phyloP scores from a whole-genome alignment of 1,140 invertebrate species.

The Heliconius congener region DNA sequence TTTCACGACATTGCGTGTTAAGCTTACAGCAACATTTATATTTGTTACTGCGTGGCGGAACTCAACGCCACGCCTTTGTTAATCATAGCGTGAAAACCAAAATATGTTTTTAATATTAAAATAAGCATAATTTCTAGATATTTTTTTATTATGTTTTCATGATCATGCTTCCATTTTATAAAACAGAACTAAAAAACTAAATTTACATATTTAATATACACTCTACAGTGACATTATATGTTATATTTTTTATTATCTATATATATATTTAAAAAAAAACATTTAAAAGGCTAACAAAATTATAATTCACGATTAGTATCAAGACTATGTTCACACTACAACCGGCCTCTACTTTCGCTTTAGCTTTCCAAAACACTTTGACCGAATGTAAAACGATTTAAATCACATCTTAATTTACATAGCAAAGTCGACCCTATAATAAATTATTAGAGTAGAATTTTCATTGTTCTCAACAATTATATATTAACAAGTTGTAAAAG shows the following conservation, averaged over 20 bases:
- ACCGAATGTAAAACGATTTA: conserved; percentile 26
- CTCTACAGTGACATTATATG: background rate
- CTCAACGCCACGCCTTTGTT: too few relatives aligned
- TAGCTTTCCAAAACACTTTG: conserved; percentile 66
- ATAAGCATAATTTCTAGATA: too few relatives aligned
- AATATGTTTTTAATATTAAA: too few relatives aligned
- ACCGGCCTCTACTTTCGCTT: conserved; percentile 63
- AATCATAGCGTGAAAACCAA: too few relatives aligned
- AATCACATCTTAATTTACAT: conserved; percentile 11
- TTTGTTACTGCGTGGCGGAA: too few relatives aligned
- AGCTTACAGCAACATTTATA: too few relatives aligned
- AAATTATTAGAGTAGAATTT: background rate
- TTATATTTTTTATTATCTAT: background rate
- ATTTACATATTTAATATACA: too few relatives aligned
- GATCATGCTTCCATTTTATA: too few relatives aligned
- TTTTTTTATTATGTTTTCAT: too few relatives aligned
- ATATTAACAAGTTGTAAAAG: conserved; percentile 19
- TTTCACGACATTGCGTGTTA: too few relatives aligned
- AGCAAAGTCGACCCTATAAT: conserved; percentile 17
- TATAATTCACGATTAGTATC: conserved; percentile 45
- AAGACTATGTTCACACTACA: conserved; percentile 52
- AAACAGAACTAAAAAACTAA: too few relatives aligned
- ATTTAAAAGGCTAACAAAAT: conserved; percentile 25
- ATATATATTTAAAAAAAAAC: background rate
- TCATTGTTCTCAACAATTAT: conserved; percentile 19